Evolutionary conservation across 2,888 invertebrate species (phyloP).

Genomic region (Athripsodes cinereus): DNA sequence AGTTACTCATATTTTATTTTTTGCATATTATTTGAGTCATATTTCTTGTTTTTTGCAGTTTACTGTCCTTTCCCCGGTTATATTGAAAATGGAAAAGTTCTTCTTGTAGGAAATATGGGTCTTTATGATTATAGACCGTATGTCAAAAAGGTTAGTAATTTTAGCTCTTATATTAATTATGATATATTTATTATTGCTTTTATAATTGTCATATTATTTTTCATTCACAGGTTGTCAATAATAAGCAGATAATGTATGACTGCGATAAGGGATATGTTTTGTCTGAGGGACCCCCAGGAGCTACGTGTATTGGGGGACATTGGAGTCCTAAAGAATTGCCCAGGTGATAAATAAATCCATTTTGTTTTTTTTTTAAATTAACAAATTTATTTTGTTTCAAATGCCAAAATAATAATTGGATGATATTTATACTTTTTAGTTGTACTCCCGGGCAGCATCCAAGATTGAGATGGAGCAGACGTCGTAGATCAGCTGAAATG

Average conservation of each 20-base stretch:
- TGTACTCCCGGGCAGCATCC: slow-evolving; percentile 86
- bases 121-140: slow-evolving; percentile 92
- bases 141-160: slow-evolving; percentile 68
- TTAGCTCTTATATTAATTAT: no score
- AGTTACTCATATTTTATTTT: background rate
- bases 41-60: slow-evolving; percentile 48
- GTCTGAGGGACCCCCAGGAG: slow-evolving; percentile 83
- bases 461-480: slow-evolving; percentile 72
- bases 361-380: background rate
- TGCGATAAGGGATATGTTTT: slow-evolving; percentile 88
- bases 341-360: slow-evolving; percentile 55
- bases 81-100: slow-evolving; percentile 82
- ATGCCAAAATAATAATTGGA: background rate
- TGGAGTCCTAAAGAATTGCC: slow-evolving; percentile 90
- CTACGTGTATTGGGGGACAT: slow-evolving; percentile 89
- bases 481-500: slow-evolving; percentile 47
- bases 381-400: background rate
- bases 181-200: background rate
- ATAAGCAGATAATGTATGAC: slow-evolving; percentile 93
- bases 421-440: slow-evolving; percentile 34
- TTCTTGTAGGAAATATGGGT: slow-evolving; percentile 93
- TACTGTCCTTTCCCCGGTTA: slow-evolving; percentile 92
- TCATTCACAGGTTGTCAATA: slow-evolving; percentile 65
- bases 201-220: no score
- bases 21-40: background rate